Evolutionary conservation across 2,797 vertebrate species (phyloP).

Genomic region (Simalia tracyae): DNA sequence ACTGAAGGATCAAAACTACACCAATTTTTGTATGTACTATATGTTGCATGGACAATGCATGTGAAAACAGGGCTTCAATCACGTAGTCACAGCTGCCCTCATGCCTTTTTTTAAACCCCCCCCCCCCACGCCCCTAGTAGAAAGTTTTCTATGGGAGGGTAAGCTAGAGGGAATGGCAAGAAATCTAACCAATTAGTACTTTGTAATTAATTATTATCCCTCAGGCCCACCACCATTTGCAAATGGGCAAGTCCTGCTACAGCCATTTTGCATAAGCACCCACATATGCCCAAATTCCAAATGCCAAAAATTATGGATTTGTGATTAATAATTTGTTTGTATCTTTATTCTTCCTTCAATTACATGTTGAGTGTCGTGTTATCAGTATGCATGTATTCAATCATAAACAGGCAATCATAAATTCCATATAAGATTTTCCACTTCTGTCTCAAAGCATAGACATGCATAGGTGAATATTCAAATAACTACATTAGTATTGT

Average conservation of each 20-base stretch:
- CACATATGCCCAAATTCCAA: background rate
- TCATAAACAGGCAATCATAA: background rate
- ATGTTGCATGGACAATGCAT: background rate
- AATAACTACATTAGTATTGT: background rate
- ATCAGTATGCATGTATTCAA: background rate
- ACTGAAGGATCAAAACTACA: background rate
- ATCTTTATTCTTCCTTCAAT: background rate
- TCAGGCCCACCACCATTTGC: background rate
- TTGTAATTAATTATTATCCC: too few relatives aligned
- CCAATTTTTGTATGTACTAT: background rate
- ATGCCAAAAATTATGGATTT: background rate
- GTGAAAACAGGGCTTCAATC: background rate
- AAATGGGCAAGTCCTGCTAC: background rate
- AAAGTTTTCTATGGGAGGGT: background rate
- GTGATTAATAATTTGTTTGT: background rate
- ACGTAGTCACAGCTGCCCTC: background rate
- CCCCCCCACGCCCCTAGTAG: background rate
- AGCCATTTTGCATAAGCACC: background rate
- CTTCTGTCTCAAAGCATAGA: background rate
- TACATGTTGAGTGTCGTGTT: too few relatives aligned
- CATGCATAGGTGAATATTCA: background rate
- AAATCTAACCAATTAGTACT: background rate
- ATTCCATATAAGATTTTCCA: background rate
- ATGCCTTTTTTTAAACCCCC: background rate
- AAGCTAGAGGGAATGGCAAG: background rate